Base-by-base conservation (phyloP, 2,888 invertebrate genomes). In the Drosophila nr. fundita region DNA sequence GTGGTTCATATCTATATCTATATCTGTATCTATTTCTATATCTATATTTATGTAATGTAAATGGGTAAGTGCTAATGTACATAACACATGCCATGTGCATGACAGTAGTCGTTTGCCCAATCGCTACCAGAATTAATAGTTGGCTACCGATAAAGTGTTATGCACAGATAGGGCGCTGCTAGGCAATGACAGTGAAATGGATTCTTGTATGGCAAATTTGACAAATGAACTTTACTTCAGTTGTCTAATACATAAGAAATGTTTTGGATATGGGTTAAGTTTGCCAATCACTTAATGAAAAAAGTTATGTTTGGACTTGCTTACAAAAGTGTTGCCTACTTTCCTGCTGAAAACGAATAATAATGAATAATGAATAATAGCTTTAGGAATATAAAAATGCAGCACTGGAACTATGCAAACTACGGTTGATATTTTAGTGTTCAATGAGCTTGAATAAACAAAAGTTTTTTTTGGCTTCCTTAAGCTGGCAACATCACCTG, bases 131-230 rank as follows among this genome's bases (percentile, higher is more conserved):
- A 60, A 73, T 55, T 78, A 60, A 55, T 72, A 64, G 58, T 60
- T 71, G 61, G 83, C 87, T 68, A 63, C 74, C 80, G 84, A 89
- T 86, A 81, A 81, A 74, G 32, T 72, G 73, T 34, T 49, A 54
- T 57, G 32, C 58, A 32, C 53, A 68, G 84, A 77, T 81, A 81
- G 70, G 53, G 53, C 38, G 52, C 52, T 54, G 62, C 61, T 50
- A 42, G 4, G 10, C 24, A 18, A n/a, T 55, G 30, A 45, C 48
- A 65, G n/a, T 68, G 53, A 8, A 38, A 30, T 50, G 36, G 40
- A 8, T 54, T 60, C 59, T 50, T 54, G 52, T 24, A 50, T 30
- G 45, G 32, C 38, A 49, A 57, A 50, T 66, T 83, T 89, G 81
- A 83, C 73, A 81, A 88, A 83, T 86, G 71, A 67, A 54, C 75